Evolutionary conservation across 2,113 vertebrate species (phyloP), one percentile per base, ranked within the genome.

Genomic region (Cryptotis parvus): DNA sequence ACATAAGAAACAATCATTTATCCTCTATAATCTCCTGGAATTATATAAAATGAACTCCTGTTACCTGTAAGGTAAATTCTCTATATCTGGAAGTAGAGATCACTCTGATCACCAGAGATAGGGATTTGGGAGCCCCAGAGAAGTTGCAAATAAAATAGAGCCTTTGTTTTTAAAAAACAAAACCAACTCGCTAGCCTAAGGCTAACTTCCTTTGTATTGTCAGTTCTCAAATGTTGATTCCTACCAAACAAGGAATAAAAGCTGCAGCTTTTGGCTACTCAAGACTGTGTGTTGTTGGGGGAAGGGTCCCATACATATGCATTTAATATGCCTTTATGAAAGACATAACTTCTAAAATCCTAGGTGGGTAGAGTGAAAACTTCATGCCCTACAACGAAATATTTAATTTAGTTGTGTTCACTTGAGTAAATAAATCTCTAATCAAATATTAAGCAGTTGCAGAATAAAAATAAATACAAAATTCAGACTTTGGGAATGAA

Each of bases 401-500:
- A 81, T 52, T 52, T 52, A 52, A 16, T 9, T 55, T 2, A 52
- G 78, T 27, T 55, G 12, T 31, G 20, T 79, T 65, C 45, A 84
- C 16, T 4, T 69, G 12, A 68, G 77, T 70, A 22, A 75, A 81
- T 76, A 29, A 1, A 20, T 29, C 18, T 69, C 31, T 73, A 20
- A 4, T 91, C 49, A 26, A 27, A 31, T 92, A 10, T 39, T 49
- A 79, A 70, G 66, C 3, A 49, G 27, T 35, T 70, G 12, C 5
- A 87, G 27, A 35, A 10, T n/a, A 75, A 72, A 52, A 80, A 76
- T 58, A 31, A 39, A 72, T 70, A 4, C 69, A 1, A 27, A 65
- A 0, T 22, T 86, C 69, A 33, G 29, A 26, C 39, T 94, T 86
- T 45, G 55, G 58, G 69, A 69, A 85, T 68, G 29, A 89, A 85